phyloP scores from a whole-genome alignment of 2,797 vertebrate genomes.

The Galaxias olidus region DNA sequence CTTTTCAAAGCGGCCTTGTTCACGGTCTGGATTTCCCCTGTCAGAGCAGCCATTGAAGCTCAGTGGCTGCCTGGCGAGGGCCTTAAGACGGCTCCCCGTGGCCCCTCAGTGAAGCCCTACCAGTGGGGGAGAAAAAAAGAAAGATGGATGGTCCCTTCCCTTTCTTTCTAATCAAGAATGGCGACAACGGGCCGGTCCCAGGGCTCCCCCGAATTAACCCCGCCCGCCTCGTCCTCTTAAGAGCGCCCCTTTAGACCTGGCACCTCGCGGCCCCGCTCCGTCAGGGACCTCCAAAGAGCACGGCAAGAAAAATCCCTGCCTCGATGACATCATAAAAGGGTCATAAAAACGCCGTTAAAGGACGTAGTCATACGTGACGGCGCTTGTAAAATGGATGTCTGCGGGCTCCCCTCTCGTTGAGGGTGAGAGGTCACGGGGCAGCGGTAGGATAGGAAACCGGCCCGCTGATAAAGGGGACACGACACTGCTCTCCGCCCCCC shows the following conservation, averaged over 20 bases:
- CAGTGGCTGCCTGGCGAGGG: too few relatives aligned
- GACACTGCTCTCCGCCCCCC: conserved; percentile 42
- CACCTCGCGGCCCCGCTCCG: conserved; percentile 17
- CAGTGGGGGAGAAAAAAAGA: too few relatives aligned
- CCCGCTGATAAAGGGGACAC: conserved; percentile 48
- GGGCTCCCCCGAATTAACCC: conserved; percentile 21
- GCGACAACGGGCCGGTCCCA: background rate
- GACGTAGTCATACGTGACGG: conserved; percentile 46
- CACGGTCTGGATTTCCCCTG: too few relatives aligned
- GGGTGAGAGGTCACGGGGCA: conserved; percentile 34
- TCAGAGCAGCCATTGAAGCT: too few relatives aligned
- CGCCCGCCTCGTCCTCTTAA: conserved; percentile 11
- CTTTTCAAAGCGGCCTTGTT: too few relatives aligned
- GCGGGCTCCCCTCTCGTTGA: conserved; percentile 40
- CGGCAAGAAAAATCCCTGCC: conserved; percentile 31
- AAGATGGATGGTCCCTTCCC: too few relatives aligned
- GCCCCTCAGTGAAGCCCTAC: too few relatives aligned
- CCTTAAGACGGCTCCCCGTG: too few relatives aligned
- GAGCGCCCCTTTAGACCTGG: conserved; percentile 9
- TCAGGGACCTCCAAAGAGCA: conserved; percentile 26
- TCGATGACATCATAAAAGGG: conserved; percentile 48
- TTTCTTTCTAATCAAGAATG: too few relatives aligned
- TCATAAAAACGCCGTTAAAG: conserved; percentile 44
- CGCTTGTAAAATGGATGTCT: conserved; percentile 44
- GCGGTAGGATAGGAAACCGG: conserved; percentile 46